Base-by-base conservation (phyloP, 2,113 vertebrate species). In the Etia nguti region DNA sequence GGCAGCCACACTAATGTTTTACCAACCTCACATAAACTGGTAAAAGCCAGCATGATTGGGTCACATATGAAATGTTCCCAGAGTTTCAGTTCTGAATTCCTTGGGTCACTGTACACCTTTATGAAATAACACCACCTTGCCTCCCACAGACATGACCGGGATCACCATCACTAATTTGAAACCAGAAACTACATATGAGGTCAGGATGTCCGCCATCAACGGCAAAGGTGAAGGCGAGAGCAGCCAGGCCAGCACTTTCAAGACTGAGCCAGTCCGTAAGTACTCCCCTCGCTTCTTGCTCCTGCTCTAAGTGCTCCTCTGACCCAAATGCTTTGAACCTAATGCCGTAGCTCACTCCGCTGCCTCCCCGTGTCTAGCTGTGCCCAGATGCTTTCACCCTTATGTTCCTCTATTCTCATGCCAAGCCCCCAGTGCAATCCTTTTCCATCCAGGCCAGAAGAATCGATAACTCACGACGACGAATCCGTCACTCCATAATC, bases 191-290 rank as follows among this genome's bases (percentile, higher is more conserved):
- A 94, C 80, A 4, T 99, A 99, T 0, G 95, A 97, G 0, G 95
- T 99, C 82, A 97, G 96, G 57, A 96, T 99, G 95, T 98, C 97
- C 0, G 98, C 98, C 8, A 96, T 99, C 94, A 99, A 99, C 0
- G 99, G 99, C 92, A 99, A 99, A 88, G 99, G 99, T 0, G 95
- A 97, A 81, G 97, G 98, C 1, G 98, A 99, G 94, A 97, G 97
- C 86, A 97, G 97, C 89, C 5, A 87, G 0, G 83, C 94, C 10
- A 95, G 94, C 0, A 94, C 94, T 82, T 99, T 99, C 97, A 98
- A 97, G 96, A 99, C 99, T 0, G 96, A 98, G 75, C 98, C 98
- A 94, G 97, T 99, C 90, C 98, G 99, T 99, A 98, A 98, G 99
- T 99, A 94, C 82, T 43, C 22, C 80, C 62, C 77, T 8, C 29